phyloP scores from a whole-genome alignment of 2,888 invertebrate genomes.

The Bellardia pandia region DNA sequence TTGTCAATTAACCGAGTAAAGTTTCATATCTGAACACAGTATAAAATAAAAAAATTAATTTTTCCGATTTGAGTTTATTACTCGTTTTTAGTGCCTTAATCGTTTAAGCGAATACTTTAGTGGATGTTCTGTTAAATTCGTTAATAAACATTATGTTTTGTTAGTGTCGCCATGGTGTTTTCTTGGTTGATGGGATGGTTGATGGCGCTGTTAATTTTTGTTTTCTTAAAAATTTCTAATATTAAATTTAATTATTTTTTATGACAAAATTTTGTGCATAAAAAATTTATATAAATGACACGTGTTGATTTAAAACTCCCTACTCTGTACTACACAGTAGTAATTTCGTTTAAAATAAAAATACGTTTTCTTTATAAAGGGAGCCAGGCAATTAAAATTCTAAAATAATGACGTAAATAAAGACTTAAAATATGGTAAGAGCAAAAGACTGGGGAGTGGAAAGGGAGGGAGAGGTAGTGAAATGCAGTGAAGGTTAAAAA shows the following conservation, averaged over 20 bases:
- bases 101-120: too few relatives aligned
- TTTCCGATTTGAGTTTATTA: too few relatives aligned
- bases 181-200: background rate
- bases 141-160: background rate
- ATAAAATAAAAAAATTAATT: too few relatives aligned
- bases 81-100: too few relatives aligned
- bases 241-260: conserved; percentile 17
- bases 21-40: too few relatives aligned
- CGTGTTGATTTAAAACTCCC: conserved; percentile 20
- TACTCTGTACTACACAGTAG: conserved; percentile 81
- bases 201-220: background rate
- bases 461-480: background rate
- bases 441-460: background rate
- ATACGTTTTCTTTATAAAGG: background rate
- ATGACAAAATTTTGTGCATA: conserved; percentile 42
- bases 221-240: conserved; percentile 17
- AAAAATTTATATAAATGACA: conserved; percentile 16
- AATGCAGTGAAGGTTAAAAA: background rate
- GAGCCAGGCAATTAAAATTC: conserved; percentile 5
- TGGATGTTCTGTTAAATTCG: background rate
- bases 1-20: too few relatives aligned
- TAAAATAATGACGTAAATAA: conserved; percentile 6
- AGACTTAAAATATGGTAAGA: background rate
- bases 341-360: conserved; percentile 77
- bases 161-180: background rate